A percentile compares a stretch with the other conserved stretches of the same genome.
phyloP scores from a whole-genome alignment of 2,888 invertebrate genomes.

The Linnaemya vulpina region DNA sequence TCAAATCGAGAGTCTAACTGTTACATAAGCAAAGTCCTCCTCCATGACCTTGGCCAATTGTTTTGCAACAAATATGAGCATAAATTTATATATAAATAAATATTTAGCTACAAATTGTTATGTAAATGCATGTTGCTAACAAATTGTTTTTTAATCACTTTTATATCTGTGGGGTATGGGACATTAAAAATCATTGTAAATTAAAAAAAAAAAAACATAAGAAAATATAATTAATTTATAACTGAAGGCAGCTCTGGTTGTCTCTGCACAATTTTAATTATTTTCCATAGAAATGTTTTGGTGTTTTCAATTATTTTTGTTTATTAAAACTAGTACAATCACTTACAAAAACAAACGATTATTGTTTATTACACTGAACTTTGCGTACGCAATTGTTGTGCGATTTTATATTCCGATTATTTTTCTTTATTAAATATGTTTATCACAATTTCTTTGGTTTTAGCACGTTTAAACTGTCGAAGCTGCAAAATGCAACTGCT shows the following conservation, averaged over 20 bases:
- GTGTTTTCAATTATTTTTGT: background rate
- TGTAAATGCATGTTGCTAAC: constrained; percentile 21
- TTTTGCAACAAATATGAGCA: background rate
- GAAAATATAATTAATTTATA: constrained; percentile 26
- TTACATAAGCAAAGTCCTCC: constrained; percentile 39
- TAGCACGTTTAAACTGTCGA: constrained; percentile 71
- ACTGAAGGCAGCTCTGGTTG: constrained; percentile 7
- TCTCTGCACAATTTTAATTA: constrained; percentile 29
- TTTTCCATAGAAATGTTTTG: background rate
- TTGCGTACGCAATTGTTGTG: constrained; percentile 43
- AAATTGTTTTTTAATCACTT: constrained; percentile 31
- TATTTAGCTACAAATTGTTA: constrained; percentile 16
- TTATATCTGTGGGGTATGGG: background rate
- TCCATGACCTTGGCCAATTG: constrained; percentile 40
- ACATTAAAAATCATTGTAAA: background rate
- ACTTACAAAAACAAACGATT: constrained; percentile 62
- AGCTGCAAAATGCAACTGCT: constrained; percentile 72
- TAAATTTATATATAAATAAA: background rate
- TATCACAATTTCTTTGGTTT: constrained; percentile 15
- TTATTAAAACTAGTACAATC: constrained; percentile 35
- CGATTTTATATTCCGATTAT: constrained; percentile 28
- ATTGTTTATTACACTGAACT: constrained; percentile 59
- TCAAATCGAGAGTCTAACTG: constrained; percentile 21
- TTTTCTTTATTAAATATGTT: constrained; percentile 1
- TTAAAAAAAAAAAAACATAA: background rate